A percentile compares a stretch with the other conserved stretches of the same genome.
phyloP scores from a whole-genome alignment of 2,113 vertebrate species.

The Paradisaea rubra region DNA sequence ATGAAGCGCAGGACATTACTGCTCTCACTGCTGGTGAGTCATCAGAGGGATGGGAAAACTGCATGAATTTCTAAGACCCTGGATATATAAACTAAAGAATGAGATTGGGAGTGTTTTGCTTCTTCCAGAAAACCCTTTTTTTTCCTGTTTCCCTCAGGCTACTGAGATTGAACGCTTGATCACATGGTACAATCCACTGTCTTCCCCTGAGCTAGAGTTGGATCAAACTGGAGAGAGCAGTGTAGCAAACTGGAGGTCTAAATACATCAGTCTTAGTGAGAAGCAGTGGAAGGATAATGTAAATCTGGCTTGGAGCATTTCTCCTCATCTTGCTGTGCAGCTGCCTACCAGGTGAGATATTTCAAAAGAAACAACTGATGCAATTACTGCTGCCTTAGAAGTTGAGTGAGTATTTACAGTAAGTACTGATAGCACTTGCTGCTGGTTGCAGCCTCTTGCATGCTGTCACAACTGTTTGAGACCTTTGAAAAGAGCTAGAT shows the following conservation, averaged over 20 bases:
- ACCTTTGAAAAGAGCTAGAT: not conserved
- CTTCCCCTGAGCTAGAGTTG: slow-evolving; percentile 87
- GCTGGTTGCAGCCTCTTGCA: not conserved
- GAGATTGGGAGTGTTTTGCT: not conserved
- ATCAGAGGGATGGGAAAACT: not conserved
- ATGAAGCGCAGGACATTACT: slow-evolving; percentile 93
- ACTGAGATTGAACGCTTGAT: slow-evolving; percentile 93
- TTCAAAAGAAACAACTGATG: not conserved
- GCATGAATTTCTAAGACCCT: not conserved
- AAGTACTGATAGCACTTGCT: not conserved
- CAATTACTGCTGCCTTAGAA: not conserved
- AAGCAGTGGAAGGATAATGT: slow-evolving; percentile 98
- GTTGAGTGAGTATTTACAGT: not conserved
- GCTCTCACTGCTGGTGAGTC: slow-evolving; percentile 85
- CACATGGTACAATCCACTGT: slow-evolving; percentile 95
- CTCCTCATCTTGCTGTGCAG: slow-evolving; percentile 90
- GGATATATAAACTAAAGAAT: not conserved
- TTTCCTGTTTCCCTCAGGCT: slow-evolving; percentile 71
- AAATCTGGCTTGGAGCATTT: slow-evolving; percentile 94
- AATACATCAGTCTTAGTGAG: slow-evolving; percentile 90
- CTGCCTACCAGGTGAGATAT: slow-evolving; percentile 83
- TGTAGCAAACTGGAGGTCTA: slow-evolving; percentile 94
- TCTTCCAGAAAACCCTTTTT: not conserved
- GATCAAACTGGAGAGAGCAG: slow-evolving; percentile 93
- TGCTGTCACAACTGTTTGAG: not conserved